Percentiles rank a stretch among this genome's conserved stretches.
phyloP scores from a whole-genome alignment of 2,113 vertebrate species.

The Cynoglossus semilaevis region DNA sequence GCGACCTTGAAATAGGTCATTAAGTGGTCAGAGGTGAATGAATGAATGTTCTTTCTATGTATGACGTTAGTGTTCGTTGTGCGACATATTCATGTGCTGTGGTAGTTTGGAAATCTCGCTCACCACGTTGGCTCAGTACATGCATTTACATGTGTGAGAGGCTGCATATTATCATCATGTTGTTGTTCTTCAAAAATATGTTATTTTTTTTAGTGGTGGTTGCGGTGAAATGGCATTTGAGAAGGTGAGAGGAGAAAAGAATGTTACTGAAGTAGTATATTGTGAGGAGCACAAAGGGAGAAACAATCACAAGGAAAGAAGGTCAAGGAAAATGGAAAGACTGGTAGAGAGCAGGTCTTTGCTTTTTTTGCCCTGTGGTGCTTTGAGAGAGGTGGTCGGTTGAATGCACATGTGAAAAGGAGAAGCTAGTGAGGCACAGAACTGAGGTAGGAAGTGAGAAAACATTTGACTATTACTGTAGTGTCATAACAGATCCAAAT shows the following conservation, averaged over 20 bases:
- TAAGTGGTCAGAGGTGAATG: no score
- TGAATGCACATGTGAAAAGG: slow-evolving; percentile 24
- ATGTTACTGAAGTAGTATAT: slow-evolving; percentile 23
- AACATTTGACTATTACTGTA: slow-evolving; percentile 27
- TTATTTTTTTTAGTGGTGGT: neutral
- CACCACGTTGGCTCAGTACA: no score
- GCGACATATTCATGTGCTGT: neutral
- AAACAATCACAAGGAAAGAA: slow-evolving; percentile 13
- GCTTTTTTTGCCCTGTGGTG: slow-evolving; percentile 27
- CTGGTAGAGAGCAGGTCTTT: slow-evolving; percentile 23
- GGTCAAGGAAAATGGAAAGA: slow-evolving; percentile 19
- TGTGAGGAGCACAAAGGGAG: slow-evolving; percentile 19
- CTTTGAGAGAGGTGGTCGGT: slow-evolving; percentile 31
- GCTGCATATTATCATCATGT: no score
- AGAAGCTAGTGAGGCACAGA: slow-evolving; percentile 25
- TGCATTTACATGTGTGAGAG: no score
- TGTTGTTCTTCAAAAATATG: slow-evolving; percentile 8
- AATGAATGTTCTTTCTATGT: no score
- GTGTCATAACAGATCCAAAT: neutral
- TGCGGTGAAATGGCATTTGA: neutral
- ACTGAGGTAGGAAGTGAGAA: slow-evolving; percentile 30
- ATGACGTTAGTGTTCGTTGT: neutral
- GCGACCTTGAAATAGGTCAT: no score
- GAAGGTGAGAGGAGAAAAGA: slow-evolving; percentile 6
- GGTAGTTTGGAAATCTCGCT: no score